phyloP scores from a whole-genome alignment of 2,113 vertebrate species.

The Tupaia chinensis region DNA sequence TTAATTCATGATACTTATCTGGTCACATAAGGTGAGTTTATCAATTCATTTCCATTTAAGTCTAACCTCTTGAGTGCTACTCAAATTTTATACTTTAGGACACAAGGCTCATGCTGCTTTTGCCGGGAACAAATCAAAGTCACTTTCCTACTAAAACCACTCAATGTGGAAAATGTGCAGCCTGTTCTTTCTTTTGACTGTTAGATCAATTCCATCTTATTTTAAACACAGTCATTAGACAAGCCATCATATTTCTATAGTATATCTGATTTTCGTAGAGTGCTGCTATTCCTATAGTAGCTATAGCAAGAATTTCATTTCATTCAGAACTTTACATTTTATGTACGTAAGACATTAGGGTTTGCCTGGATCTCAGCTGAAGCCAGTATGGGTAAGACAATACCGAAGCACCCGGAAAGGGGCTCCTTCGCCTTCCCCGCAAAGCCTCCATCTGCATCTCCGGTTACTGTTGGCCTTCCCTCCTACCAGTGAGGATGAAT shows the following conservation, averaged over 20 bases:
- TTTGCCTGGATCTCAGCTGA: not conserved
- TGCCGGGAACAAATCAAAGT: not conserved
- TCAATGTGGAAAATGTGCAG: not conserved
- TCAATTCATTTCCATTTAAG: slow-evolving; percentile 20
- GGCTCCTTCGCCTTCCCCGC: not conserved
- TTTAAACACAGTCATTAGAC: not conserved
- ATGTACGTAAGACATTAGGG: not conserved
- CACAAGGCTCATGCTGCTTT: slow-evolving; percentile 2
- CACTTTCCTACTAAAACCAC: not conserved
- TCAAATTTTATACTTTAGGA: not conserved
- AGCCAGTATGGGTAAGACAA: not conserved
- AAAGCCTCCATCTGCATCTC: not conserved
- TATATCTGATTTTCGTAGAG: not conserved
- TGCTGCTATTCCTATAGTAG: not conserved
- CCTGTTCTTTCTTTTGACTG: slow-evolving; percentile 9
- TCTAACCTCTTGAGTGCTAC: not conserved
- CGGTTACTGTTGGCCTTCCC: not conserved
- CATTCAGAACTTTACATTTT: not conserved
- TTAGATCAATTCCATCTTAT: not conserved
- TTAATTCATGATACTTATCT: not conserved
- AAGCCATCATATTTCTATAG: not conserved
- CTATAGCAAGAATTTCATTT: not conserved
- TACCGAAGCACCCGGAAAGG: not conserved
- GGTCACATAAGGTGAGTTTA: not conserved
- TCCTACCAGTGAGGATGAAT: not conserved